A percentile compares a stretch with the other conserved stretches of the same genome.
Conservation (phyloP, 1,140 invertebrate genomes). For the Leucophenga varia region DNA sequence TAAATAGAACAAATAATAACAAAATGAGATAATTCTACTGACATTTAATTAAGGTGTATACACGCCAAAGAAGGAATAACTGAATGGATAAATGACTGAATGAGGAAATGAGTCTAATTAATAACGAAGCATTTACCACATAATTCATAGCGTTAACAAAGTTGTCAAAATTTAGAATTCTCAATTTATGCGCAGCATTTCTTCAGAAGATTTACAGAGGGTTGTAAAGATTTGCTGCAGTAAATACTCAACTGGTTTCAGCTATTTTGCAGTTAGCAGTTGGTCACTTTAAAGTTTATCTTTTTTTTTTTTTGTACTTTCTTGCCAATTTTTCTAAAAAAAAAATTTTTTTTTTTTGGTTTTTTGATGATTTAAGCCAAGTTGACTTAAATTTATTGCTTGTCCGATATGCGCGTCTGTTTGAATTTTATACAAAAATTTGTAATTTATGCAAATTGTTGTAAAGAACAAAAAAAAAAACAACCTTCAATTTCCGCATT, state of each 20-base stretch:
- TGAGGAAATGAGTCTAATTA: slow-evolving; percentile 56
- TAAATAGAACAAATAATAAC: neutral
- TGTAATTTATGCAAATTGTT: slow-evolving; percentile 50
- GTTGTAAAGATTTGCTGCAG: slow-evolving; percentile 11
- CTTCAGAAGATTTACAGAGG: neutral
- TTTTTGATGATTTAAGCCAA: slow-evolving; percentile 44
- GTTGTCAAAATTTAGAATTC: too few species aligned
- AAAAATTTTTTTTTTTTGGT: neutral
- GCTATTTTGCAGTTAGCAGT: slow-evolving; percentile 16
- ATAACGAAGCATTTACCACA: slow-evolving; percentile 53
- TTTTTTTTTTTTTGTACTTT: slow-evolving; percentile 3
- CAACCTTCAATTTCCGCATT: slow-evolving; percentile 38
- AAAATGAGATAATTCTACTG: slow-evolving; percentile 32
- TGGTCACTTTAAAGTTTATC: slow-evolving; percentile 7
- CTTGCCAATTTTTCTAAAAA: too few species aligned
- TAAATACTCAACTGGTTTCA: too few species aligned
- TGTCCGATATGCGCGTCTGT: slow-evolving; percentile 22
- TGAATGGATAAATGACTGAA: slow-evolving; percentile 14
- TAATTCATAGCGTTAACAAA: slow-evolving; percentile 36
- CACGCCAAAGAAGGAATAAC: slow-evolving; percentile 23
- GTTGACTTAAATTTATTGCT: slow-evolving; percentile 41
- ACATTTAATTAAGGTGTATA: slow-evolving; percentile 55
- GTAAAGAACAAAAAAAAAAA: too few species aligned
- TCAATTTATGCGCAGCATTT: too few species aligned
- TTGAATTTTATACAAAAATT: slow-evolving; percentile 2